Percentiles rank a stretch among this genome's conserved stretches.
These are phyloP conservation scores for Dryococelus australis DNA, from an alignment of 2,888 invertebrate genomes.

Conservation along the genomic window DNA sequence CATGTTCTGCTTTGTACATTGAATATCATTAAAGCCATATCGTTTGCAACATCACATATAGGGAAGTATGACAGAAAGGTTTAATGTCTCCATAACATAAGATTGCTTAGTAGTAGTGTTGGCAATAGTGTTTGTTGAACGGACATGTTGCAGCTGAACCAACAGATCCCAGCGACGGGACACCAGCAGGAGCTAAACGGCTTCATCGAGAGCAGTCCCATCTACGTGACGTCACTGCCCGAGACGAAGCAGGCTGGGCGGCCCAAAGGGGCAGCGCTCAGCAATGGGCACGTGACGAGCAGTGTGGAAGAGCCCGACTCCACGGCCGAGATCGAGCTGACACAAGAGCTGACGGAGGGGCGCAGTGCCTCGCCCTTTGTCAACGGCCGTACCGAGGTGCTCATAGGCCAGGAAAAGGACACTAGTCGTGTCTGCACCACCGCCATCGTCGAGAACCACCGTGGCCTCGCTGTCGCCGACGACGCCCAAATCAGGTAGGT, in stretches of 20 bases:
- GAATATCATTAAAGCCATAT: too few species aligned
- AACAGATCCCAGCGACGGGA: conserved; percentile 58
- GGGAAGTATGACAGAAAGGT: too few species aligned
- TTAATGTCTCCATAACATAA: too few species aligned
- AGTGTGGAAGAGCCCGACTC: conserved; percentile 45
- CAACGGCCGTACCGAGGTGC: conserved; percentile 78
- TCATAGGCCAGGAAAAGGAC: conserved; percentile 66
- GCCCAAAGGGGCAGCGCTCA: conserved; percentile 36
- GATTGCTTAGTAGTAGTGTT: too few species aligned
- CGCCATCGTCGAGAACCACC: conserved; percentile 62
- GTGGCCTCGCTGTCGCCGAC: conserved; percentile 25
- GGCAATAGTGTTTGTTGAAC: too few species aligned
- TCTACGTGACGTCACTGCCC: conserved; percentile 78
- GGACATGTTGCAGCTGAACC: conserved; percentile 67
- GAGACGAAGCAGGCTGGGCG: conserved; percentile 34
- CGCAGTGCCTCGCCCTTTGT: conserved; percentile 62
- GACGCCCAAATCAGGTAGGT: conserved; percentile 26
- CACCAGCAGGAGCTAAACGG: conserved; percentile 72
- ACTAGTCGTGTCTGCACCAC: conserved; percentile 62
- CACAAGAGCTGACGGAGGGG: conserved; percentile 47
- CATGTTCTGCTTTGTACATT: too few species aligned
- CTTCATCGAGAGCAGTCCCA: conserved; percentile 81
- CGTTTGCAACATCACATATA: too few species aligned
- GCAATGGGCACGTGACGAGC: conserved; percentile 47
- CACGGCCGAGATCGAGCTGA: conserved; percentile 49